Evolutionary conservation across 1,140 invertebrate genomes (phyloP), one percentile per base, ranked within the genome.

Genomic region (Hylaeus volcanicus): DNA sequence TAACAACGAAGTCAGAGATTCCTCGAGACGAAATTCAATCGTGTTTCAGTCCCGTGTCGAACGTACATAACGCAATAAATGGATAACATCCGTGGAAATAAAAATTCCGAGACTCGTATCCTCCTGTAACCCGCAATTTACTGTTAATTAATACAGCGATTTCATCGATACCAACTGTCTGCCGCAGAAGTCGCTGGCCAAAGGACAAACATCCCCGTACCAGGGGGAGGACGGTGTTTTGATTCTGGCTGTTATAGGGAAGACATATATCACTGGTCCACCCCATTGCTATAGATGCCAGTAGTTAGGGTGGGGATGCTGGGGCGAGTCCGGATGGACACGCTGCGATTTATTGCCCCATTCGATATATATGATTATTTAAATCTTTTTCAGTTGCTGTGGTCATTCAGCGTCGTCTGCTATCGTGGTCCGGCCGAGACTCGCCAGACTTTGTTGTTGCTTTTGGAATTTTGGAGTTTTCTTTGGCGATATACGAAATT

Each of bases 241-340:
- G 90, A 90, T 90, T 91, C 90, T 88, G 86, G 87, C 78, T 90
- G 89, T 89, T 91, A 91, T 90, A 89, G 90, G 83, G 86, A 90
- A 90, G 87, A 88, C 89, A 89, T 91, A 90, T 90, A 90, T 91
- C 90, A 91, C 89, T 56, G 82, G 82, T 89, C 85, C 84, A 88
- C 85, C 88, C 89, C 77, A 87, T 88, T 88, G 87, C 80, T 84
- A 88, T 87, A 87, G 87, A 87, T 84, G 81, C 76, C 80, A 89
- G 84, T 84, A 89, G 88, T 89, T 89, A 84, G 88, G 88, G 88
- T 86, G 82, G 84, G 79, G 66, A 77, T 84, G 68, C 78, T 71
- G 82, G 68, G 85, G 76, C 4, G 84, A 82, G 61, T 9, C 14
- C 65, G 72, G 79, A 82, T 83, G 84, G 86, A 87, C 88, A 71